These are phyloP conservation scores for Microplitis mediator DNA, from an alignment of 1,140 invertebrate species.

Conservation along the genomic window DNA sequence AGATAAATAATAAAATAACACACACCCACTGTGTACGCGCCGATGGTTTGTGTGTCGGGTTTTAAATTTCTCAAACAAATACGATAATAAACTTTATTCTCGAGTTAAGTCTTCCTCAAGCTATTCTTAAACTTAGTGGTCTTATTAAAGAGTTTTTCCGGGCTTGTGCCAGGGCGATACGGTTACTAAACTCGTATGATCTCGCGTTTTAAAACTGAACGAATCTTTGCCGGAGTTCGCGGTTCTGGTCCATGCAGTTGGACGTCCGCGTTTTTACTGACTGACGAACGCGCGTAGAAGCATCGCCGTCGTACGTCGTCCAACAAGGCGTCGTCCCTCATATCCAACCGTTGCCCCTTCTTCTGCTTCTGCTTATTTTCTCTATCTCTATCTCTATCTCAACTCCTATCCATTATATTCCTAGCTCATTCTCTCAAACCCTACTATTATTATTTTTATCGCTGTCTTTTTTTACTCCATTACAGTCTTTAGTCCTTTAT, in stretches of 20 bases:
- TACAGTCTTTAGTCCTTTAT: background rate
- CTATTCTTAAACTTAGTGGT: constrained; percentile 13
- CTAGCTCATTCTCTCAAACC: background rate
- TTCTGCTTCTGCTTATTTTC: background rate
- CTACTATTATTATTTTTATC: background rate
- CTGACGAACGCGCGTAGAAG: constrained; percentile 23
- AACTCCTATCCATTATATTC: background rate
- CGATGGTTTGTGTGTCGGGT: background rate
- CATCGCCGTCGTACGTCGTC: background rate
- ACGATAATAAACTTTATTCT: background rate
- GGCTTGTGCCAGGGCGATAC: constrained; percentile 13
- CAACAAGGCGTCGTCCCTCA: constrained; percentile 2
- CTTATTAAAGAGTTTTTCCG: constrained; percentile 16
- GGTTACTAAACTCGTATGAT: background rate
- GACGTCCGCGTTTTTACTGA: constrained; percentile 29
- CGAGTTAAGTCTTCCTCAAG: background rate
- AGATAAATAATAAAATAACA: background rate
- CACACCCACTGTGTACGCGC: background rate
- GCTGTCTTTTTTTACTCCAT: background rate
- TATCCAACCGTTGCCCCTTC: constrained; percentile 6
- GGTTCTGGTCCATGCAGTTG: constrained; percentile 28
- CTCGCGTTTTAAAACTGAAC: background rate
- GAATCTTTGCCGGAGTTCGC: background rate
- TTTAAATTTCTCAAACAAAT: background rate
- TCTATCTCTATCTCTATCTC: background rate